Base-by-base conservation (phyloP, 2,888 invertebrate species). In the Apotomis betuletana region DNA sequence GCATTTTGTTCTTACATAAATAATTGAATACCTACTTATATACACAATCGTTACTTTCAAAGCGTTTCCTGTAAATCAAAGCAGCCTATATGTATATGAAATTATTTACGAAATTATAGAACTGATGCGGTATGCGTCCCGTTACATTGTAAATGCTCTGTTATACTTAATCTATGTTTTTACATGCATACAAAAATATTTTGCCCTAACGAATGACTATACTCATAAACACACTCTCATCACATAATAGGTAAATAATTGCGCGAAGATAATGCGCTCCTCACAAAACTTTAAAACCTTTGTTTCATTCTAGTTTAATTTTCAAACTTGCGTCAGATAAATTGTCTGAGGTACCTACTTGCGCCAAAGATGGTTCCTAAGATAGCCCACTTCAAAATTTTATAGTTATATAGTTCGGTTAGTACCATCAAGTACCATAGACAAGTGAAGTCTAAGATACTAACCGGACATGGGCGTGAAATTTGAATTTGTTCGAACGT, bases 101-200 rank as follows among this genome's bases (percentile, higher is more conserved):
- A 71, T 15, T 57, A 83, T 83, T 82, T 82, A 78, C 73, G 71
- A 84, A 87, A 85, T 81, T 80, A 85, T 80, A 81, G 15, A 72
- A 63, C 58, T 36, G 59, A 68, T 63, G 67, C 52, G 13, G 68
- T 59, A 63, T 54, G 64, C 68, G 58, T 72, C 36, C 57, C 69
- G 81, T 84, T 85, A 85, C 81, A 82, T 80, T 83, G 77, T 86
- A 90, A 91, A 90, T 90, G 90, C 88, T 82, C 84, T 84, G 82
- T 85, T 85, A 83, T 81, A 73, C 88, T 87, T 90, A 90, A 75
- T 80, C 88, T 90, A 89, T 81, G 81, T 83, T 85, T 85, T 85
- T 84, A 85, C 68, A 67, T 72, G 90, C 86, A 90, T 92, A 92
- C 86, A 92, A 92, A 92, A 92, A 92, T 92, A 92, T 88, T 87